Evolutionary conservation across 2,113 vertebrate genomes (phyloP), one percentile per base, ranked within the genome.

Genomic region (Cebidichthys violaceus): DNA sequence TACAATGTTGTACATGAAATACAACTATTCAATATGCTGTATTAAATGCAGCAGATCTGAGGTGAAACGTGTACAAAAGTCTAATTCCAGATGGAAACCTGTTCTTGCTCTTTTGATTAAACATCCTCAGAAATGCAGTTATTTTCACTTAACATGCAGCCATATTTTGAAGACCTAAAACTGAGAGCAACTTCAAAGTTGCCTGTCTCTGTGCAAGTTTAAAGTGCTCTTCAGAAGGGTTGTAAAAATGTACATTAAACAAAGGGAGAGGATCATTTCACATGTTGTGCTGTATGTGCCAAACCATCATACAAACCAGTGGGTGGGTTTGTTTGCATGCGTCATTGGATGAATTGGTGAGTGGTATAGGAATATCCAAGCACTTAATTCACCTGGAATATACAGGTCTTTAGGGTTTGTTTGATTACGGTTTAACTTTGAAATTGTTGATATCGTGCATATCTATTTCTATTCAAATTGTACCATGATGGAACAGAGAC

Each of bases 251-350:
- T 54, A 68, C 35, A 52, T 62, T 9, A 39, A 76, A 67, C 18
- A 11, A 62, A 83, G 71, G 43, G 67, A 39, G 39, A 35, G 8
- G 27, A 71, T 45, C 0, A 65, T 75, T 78, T 81, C 9, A 61
- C 24, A 43, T 59, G 2, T 50, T 81, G 75, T 79, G 79, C 65
- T 72, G 29, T 61, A 70, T 75, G 77, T 90, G 86, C 88, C 92
- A 92, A 90, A 86, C 57, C 39, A 57, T 61, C 43, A 24, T 52
- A 70, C 4, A 64, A 45, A 67, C 33, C 35, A 79, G 35, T 74
- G 20, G 13, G 65, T 35, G 45, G 7, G 9, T 61, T 43, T 20
- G 18, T 64, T 65, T 59, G 57, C 50, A 11, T 50, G 20, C 60
- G 52, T 62, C 39, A 60, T n/a, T 50, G 37, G 37, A 70, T 60